Evolutionary conservation across 2,888 invertebrate species (phyloP), one percentile per base, ranked within the genome.

Genomic region (Trimorus sp.): DNA sequence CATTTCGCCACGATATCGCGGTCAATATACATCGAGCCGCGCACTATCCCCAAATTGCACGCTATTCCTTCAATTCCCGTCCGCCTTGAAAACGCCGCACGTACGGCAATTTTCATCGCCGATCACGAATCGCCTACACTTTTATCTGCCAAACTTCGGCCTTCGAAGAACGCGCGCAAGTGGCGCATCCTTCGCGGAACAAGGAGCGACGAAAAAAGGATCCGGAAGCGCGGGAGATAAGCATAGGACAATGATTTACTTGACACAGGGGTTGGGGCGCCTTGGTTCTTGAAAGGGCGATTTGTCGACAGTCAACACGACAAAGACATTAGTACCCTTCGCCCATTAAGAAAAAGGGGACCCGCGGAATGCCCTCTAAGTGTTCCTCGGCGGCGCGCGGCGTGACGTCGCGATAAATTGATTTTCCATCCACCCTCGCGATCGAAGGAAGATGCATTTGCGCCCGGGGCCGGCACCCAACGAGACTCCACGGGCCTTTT

Each of bases 291-390:
- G 82, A 88, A 88, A 89, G 88, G 87, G 86, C 89, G 89, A 91
- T 90, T 91, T 89, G 90, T 90, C 90, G 90, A 87, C 91, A 90
- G 90, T 89, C 89, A 89, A 91, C 90, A 91, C 84, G 90, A 90
- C 90, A 91, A 90, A 91, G 90, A 90, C 90, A 90, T 91, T 90
- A 91, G 89, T 83, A 85, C 82, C 76, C 86, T 83, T 82, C 86
- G 75, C 68, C 89, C 88, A 86, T 87, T 88, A 87, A 85, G 86
- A 78, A 85, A 78, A 82, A 71, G 62, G 76, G 70, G 60, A 16
- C 85, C 86, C 86, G 86, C 84, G 87, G 88, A 90, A 89, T 89
- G 87, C 86, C 83, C 84, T 79, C 86, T 86, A 87, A 88, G 87
- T 86, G 88, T 87, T 89, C 14, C 69, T 15, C 54, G 87, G 89